These are phyloP conservation scores for Melanostigma gelatinosum DNA, from an alignment of 2,113 vertebrate genomes.

Conservation along the genomic window DNA sequence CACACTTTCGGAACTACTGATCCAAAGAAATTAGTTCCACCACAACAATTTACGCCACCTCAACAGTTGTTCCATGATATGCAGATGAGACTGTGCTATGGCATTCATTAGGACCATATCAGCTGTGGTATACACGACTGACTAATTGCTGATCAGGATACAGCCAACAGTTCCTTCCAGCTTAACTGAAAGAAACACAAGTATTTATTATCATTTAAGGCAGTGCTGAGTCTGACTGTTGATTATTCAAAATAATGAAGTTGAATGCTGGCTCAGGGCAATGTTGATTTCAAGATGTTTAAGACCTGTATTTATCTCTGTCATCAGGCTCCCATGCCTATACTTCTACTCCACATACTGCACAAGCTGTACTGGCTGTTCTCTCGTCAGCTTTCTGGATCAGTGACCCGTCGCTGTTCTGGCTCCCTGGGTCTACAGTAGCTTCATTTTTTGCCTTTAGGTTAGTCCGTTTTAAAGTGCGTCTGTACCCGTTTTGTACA, in stretches of 20 bases:
- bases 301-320: not conserved
- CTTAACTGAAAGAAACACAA: not conserved
- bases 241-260: not conserved
- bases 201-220: conserved; percentile 3
- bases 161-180: not conserved
- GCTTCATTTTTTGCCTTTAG: not conserved
- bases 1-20: not conserved
- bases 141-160: not conserved
- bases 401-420: not conserved
- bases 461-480: conserved; percentile 2
- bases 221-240: not conserved
- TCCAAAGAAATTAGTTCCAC: not conserved
- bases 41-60: not conserved
- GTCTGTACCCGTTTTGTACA: conserved; percentile 32
- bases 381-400: not conserved
- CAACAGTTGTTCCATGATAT: not conserved
- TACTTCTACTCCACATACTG: not conserved
- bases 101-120: not conserved
- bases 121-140: not conserved
- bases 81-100: not conserved
- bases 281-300: conserved; percentile 4
- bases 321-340: not conserved
- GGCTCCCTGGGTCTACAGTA: not conserved
- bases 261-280: not conserved
- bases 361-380: not conserved